Percentiles rank a stretch among this genome's conserved stretches.
These are phyloP conservation scores for Trypoxylus dichotomus DNA, from an alignment of 1,140 invertebrate genomes.

Conservation along the genomic window DNA sequence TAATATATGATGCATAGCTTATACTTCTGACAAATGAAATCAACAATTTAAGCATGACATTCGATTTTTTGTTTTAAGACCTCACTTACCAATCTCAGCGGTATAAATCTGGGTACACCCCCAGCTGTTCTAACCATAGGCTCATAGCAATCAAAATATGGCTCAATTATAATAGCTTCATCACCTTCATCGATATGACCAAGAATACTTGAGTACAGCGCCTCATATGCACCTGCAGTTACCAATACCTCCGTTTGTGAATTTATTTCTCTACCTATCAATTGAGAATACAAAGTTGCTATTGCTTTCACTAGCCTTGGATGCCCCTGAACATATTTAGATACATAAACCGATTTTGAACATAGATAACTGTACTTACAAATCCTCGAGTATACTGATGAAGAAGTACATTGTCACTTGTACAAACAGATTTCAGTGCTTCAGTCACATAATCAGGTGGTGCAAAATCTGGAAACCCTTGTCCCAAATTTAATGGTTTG, in stretches of 20 bases:
- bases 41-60: neutral
- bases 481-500: conserved; percentile 93
- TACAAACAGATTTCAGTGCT: conserved; percentile 70
- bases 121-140: conserved; percentile 90
- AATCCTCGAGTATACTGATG: conserved; percentile 92
- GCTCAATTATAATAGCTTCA: conserved; percentile 97
- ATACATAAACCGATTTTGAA: neutral
- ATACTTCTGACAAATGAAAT: neutral
- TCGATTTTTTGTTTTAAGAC: neutral
- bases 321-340: conserved; percentile 34
- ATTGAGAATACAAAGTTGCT: conserved; percentile 80
- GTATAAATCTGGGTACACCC: conserved; percentile 84
- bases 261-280: conserved; percentile 70
- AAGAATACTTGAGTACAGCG: conserved; percentile 76
- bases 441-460: conserved; percentile 83
- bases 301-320: conserved; percentile 84
- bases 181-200: conserved; percentile 83
- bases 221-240: conserved; percentile 92
- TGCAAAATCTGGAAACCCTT: conserved; percentile 96
- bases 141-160: conserved; percentile 97
- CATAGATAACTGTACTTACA: conserved; percentile 56
- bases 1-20: neutral
- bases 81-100: conserved; percentile 75
- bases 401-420: conserved; percentile 72
- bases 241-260: conserved; percentile 75